These are phyloP conservation scores for Amphiprion percula DNA, from an alignment of 2,113 vertebrate species.

Conservation along the genomic window DNA sequence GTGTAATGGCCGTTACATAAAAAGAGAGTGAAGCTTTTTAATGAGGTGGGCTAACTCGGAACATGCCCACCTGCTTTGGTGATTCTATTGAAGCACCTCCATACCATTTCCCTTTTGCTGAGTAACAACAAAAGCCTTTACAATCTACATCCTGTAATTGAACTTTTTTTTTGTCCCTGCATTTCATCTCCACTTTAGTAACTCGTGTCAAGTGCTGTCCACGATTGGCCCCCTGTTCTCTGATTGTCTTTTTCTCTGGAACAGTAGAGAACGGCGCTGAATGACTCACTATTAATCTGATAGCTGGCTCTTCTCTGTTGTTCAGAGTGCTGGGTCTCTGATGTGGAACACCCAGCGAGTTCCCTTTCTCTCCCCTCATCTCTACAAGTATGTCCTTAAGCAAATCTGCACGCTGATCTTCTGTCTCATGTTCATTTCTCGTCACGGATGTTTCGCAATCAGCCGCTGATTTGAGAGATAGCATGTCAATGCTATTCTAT, in stretches of 20 bases:
- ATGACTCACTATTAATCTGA: slow-evolving; percentile 79
- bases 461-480: slow-evolving; percentile 80
- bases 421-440: slow-evolving; percentile 79
- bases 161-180: slow-evolving; percentile 77
- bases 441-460: slow-evolving; percentile 83
- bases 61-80: slow-evolving; percentile 83
- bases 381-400: slow-evolving; percentile 81
- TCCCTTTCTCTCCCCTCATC: slow-evolving; percentile 70
- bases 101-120: slow-evolving; percentile 80
- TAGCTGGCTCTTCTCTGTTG: slow-evolving; percentile 70
- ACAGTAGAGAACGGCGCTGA: slow-evolving; percentile 58
- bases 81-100: slow-evolving; percentile 82
- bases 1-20: slow-evolving; percentile 81
- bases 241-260: slow-evolving; percentile 77
- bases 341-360: slow-evolving; percentile 82
- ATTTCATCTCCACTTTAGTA: slow-evolving; percentile 80
- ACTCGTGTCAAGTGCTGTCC: slow-evolving; percentile 77
- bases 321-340: slow-evolving; percentile 71
- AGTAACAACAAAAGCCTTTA: slow-evolving; percentile 82
- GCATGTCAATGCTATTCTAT: slow-evolving; percentile 76
- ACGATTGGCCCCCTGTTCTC: slow-evolving; percentile 66
- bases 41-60: slow-evolving; percentile 83
- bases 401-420: slow-evolving; percentile 81
- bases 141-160: slow-evolving; percentile 81
- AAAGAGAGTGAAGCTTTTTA: slow-evolving; percentile 82